Conservation (phyloP, 2,888 invertebrate genomes). For the Eupithecia dodoneata region DNA sequence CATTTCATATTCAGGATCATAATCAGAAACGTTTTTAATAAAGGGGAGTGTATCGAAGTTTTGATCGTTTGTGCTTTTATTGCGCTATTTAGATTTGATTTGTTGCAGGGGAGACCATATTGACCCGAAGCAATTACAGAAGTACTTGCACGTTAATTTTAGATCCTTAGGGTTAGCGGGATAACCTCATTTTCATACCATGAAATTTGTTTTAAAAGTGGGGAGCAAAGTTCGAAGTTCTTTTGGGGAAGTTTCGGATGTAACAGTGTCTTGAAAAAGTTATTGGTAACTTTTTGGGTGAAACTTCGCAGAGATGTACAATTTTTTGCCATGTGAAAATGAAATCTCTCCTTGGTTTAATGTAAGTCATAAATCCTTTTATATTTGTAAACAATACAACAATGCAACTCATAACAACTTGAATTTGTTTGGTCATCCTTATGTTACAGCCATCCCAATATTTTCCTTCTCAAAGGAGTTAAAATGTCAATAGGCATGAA, state of each 20-base stretch:
- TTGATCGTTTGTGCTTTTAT: slow-evolving; percentile 65
- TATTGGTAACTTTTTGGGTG: slow-evolving; percentile 2
- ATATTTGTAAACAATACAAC: background rate
- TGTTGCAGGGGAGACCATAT: slow-evolving; percentile 52
- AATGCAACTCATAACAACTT: background rate
- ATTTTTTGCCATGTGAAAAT: background rate
- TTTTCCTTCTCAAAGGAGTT: slow-evolving; percentile 38
- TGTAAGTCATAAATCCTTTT: background rate
- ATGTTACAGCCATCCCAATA: slow-evolving; percentile 11
- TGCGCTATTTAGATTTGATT: slow-evolving; percentile 67
- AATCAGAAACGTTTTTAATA: slow-evolving; percentile 72
- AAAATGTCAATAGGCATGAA: slow-evolving; percentile 54
- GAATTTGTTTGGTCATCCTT: background rate
- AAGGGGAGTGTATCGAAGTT: slow-evolving; percentile 61
- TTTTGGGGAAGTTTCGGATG: slow-evolving; percentile 5
- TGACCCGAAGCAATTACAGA: slow-evolving; percentile 45
- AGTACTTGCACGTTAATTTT: slow-evolving; percentile 42
- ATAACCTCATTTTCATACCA: slow-evolving; percentile 15
- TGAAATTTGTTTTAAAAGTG: slow-evolving; percentile 13
- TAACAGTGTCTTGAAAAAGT: slow-evolving; percentile 16
- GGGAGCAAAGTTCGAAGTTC: slow-evolving; percentile 6
- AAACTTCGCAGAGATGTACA: background rate
- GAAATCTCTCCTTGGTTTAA: background rate
- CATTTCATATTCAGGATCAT: slow-evolving; percentile 75
- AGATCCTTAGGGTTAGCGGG: slow-evolving; percentile 33